These are phyloP conservation scores for crab-eating macaque (Macaca fascicularis) DNA, from an alignment of 2,113 vertebrate species.

Conservation along the genomic window DNA sequence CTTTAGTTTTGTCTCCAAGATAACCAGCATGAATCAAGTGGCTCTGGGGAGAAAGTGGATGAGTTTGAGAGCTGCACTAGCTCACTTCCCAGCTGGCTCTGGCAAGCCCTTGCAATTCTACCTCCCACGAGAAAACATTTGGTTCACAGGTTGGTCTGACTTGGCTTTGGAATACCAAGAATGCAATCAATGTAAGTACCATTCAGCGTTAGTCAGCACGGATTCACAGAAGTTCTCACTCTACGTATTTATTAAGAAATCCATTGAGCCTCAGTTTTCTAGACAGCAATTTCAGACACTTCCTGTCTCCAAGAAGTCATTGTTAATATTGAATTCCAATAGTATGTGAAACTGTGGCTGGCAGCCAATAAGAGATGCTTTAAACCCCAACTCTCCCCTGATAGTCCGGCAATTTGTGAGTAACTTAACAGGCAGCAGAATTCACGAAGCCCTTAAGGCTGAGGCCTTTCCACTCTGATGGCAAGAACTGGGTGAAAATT, in stretches of 20 bases:
- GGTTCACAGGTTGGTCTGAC: conserved; percentile 8
- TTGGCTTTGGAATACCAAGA: conserved; percentile 36
- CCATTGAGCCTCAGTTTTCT: conserved; percentile 53
- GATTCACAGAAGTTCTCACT: conserved; percentile 33
- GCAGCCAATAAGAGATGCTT: conserved; percentile 48
- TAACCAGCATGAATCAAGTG: not conserved
- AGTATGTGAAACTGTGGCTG: conserved; percentile 40
- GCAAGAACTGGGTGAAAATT: not conserved
- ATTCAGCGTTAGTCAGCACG: not conserved
- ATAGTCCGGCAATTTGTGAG: conserved; percentile 7
- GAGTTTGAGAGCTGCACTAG: not conserved
- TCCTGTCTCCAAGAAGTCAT: conserved; percentile 67
- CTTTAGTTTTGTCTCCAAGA: not conserved
- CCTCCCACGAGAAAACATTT: not conserved
- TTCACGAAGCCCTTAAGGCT: not conserved
- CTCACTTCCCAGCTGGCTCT: not conserved
- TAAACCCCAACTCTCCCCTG: not conserved
- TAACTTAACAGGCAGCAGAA: not conserved
- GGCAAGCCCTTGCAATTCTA: not conserved
- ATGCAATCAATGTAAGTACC: not conserved
- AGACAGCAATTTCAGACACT: conserved; percentile 62
- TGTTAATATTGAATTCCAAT: conserved; percentile 68
- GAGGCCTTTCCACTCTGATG: not conserved
- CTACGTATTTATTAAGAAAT: conserved; percentile 57
- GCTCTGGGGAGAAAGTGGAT: not conserved